phyloP scores from a whole-genome alignment of 2,797 vertebrate genomes.

The Halcyon smyrnensis region DNA sequence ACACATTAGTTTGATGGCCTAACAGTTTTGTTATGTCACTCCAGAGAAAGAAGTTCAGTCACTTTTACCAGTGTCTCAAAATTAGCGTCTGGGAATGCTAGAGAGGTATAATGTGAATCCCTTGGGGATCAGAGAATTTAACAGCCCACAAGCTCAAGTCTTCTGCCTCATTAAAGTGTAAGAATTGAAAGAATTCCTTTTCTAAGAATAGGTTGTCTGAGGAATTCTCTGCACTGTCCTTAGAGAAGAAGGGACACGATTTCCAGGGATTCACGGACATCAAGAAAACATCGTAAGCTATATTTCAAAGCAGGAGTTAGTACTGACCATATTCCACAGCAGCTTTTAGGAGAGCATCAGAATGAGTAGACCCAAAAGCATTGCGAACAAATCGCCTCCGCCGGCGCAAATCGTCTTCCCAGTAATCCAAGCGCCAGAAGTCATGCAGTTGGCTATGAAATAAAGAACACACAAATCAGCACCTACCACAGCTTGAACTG shows the following conservation, averaged over 20 bases:
- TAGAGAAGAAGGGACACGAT: not conserved
- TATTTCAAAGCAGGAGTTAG: not conserved
- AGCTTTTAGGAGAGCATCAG: constrained; percentile 89
- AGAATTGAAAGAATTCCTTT: constrained; percentile 19
- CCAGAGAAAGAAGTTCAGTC: not conserved
- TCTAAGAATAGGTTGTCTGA: not conserved
- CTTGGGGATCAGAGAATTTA: constrained; percentile 14
- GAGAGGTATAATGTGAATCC: not conserved
- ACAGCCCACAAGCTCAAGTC: not conserved
- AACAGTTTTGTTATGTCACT: not conserved
- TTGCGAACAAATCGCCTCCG: constrained; percentile 95
- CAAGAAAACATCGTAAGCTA: not conserved
- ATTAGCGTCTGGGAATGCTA: not conserved
- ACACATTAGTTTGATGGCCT: constrained; percentile 2
- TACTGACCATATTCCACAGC: constrained; percentile 94
- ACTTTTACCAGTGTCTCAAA: constrained; percentile 13
- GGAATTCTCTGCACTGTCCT: not conserved
- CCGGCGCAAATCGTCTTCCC: constrained; percentile 96
- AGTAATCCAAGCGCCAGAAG: constrained; percentile 99
- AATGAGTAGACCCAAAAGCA: constrained; percentile 93
- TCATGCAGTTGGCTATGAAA: constrained; percentile 90
- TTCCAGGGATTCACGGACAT: not conserved
- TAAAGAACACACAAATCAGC: constrained; percentile 61
- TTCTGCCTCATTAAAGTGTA: constrained; percentile 8
- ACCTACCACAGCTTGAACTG: not conserved